These are phyloP conservation scores for Enteromius mattozi DNA, from an alignment of 2,797 vertebrate genomes.

Conservation along the genomic window DNA sequence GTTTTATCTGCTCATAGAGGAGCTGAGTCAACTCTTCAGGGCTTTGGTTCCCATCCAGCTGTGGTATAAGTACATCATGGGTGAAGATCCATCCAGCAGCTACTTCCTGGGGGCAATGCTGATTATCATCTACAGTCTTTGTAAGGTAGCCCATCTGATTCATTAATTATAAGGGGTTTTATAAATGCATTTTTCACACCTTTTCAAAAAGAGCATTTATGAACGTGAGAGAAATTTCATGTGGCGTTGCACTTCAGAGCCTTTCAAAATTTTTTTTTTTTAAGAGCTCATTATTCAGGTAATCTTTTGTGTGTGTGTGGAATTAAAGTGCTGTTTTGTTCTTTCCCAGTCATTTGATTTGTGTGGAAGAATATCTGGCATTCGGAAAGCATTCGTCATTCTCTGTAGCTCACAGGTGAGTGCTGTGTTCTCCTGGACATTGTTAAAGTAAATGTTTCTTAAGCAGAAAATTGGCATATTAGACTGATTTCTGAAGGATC, in stretches of 20 bases:
- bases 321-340: neutral
- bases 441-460: neutral
- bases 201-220: neutral
- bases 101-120: constrained; percentile 93
- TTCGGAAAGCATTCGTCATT: constrained; percentile 87
- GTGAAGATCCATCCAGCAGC: constrained; percentile 90
- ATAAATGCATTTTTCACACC: neutral
- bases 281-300: neutral
- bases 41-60: constrained; percentile 96
- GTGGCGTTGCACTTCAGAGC: neutral
- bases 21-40: constrained; percentile 96
- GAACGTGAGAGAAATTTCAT: neutral
- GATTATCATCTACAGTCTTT: constrained; percentile 95
- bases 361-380: constrained; percentile 89
- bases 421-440: constrained; percentile 43
- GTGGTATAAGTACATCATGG: constrained; percentile 99
- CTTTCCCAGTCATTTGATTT: constrained; percentile 93
- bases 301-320: neutral
- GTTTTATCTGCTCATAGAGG: constrained; percentile 95
- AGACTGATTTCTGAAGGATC: neutral
- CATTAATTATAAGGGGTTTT: neutral
- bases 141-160: constrained; percentile 83
- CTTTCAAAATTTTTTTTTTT: neutral
- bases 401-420: constrained; percentile 96
- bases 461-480: neutral